Conservation (phyloP, 2,888 invertebrate genomes). For the Apomyelois bistriatella region DNA sequence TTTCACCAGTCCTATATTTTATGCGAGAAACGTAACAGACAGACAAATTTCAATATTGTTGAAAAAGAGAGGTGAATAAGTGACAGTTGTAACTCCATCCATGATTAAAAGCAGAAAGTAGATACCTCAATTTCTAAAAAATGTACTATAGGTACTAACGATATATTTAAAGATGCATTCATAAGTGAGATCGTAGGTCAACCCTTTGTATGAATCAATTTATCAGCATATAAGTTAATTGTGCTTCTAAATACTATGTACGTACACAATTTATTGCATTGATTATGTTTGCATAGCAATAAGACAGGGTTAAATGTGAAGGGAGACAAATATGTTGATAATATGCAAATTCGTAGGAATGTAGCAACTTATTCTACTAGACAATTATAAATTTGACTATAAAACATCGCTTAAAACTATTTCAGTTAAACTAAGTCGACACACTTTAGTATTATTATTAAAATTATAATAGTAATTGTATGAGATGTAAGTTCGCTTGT, state of each 20-base stretch:
- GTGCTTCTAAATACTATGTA: conserved; percentile 35
- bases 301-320: conserved; percentile 32
- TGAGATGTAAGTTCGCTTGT: too few relatives aligned
- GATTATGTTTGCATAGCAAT: conserved; percentile 32
- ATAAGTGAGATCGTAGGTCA: conserved; percentile 46
- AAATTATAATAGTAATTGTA: too few relatives aligned
- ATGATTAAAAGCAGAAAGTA: too few relatives aligned
- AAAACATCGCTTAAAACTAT: background rate
- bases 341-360: conserved; percentile 13
- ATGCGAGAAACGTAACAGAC: too few relatives aligned
- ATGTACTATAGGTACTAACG: background rate
- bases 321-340: conserved; percentile 25
- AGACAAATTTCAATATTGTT: too few relatives aligned
- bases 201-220: conserved; percentile 51
- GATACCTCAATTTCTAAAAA: too few relatives aligned
- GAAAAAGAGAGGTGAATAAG: too few relatives aligned
- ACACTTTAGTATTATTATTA: too few relatives aligned
- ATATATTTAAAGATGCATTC: conserved; percentile 23
- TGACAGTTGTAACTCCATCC: too few relatives aligned
- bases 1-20: too few relatives aligned
- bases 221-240: conserved; percentile 51
- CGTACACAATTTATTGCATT: conserved; percentile 38
- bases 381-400: background rate
- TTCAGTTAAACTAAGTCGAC: too few relatives aligned
- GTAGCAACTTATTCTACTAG: background rate